A percentile compares a stretch with the other conserved stretches of the same genome.
Conservation (phyloP, 1,140 invertebrate genomes). For the Zaprionus davidi region DNA sequence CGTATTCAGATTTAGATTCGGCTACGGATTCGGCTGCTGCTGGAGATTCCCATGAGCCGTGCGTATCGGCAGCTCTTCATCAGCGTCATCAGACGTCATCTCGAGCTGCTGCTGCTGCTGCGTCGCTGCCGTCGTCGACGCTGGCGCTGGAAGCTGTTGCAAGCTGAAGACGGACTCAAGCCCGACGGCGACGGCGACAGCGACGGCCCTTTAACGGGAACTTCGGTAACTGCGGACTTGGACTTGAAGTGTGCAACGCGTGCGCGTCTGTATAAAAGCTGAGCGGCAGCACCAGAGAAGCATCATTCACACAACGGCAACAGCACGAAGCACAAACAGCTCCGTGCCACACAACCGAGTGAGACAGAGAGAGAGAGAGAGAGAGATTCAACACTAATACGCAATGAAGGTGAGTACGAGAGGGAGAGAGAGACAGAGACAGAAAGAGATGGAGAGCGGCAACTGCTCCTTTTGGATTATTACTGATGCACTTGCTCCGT, state of each 20-base stretch:
- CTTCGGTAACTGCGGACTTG: constrained; percentile 36
- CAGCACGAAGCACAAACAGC: constrained; percentile 54
- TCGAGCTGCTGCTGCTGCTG: background rate
- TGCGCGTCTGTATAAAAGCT: constrained; percentile 70
- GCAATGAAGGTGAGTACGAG: constrained; percentile 69
- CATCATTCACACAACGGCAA: constrained; percentile 70
- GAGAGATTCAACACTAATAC: constrained; percentile 26
- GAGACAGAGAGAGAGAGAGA: constrained; percentile 25
- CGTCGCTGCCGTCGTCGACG: background rate
- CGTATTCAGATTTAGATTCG: background rate
- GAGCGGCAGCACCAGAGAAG: constrained; percentile 43
- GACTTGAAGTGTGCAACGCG: background rate
- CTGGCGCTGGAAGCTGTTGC: constrained; percentile 18
- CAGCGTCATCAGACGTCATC: constrained; percentile 42
- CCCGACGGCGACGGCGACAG: constrained; percentile 10
- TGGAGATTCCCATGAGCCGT: constrained; percentile 21
- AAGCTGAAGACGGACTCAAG: constrained; percentile 16
- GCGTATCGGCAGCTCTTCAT: constrained; percentile 48
- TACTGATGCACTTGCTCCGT: constrained; percentile 31
- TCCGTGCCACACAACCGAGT: constrained; percentile 10
- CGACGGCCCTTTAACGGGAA: constrained; percentile 63
- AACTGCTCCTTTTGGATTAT: constrained; percentile 36
- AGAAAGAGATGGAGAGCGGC: constrained; percentile 13
- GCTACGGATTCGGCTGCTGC: background rate
- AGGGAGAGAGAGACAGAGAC: constrained; percentile 1